Base-by-base conservation (phyloP, 2,113 vertebrate species). In the Zosterops pallidus region DNA sequence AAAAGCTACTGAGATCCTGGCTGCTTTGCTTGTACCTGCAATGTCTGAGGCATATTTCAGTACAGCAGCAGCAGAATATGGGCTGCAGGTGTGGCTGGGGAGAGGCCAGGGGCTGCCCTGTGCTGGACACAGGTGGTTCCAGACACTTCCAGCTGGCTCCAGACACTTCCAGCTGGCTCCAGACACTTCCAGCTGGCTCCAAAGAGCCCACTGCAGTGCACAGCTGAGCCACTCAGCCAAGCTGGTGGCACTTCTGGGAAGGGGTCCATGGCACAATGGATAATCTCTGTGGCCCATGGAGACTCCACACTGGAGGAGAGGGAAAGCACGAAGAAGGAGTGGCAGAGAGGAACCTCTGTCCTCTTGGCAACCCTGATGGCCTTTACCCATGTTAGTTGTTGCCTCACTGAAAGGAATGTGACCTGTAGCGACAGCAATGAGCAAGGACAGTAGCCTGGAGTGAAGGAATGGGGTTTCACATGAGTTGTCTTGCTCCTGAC, bases 351-450 rank as follows among this genome's bases (percentile, higher is more conserved):
- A 76, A 56, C 14, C 1, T 5, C 14, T 14, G 4, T 62, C n/a
- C 59, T 74, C 12, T 11, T 33, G 29, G 41, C 29, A 81, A 24
- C 8, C 8, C 35, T 33, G 19, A 9, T 14, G 57, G 3, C 9
- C 9, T 53, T 24, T 12, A 28, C 3, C 6, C 2, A 2, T 12
- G 11, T 21, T 6, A 29, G 6, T 6, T 5, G 0, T 19, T 49
- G 11, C 12, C 62, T 71, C 1, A 0, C 35, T 55, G 47, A 53
- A 75, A 46, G 21, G 37, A 56, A 2, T 9, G 8, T 47, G 46
- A 53, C 47, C 57, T 24, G 16, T 4, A 57, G n/a, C 0, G 1
- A 47, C 25, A 52, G 42, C 21, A 37, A 5, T 3, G 12, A 3
- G 19, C 19, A 49, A 49, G 17, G 21, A 69, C 8, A 70, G 10